Base-by-base conservation (phyloP, 2,888 invertebrate genomes). In the Noctua janthina region DNA sequence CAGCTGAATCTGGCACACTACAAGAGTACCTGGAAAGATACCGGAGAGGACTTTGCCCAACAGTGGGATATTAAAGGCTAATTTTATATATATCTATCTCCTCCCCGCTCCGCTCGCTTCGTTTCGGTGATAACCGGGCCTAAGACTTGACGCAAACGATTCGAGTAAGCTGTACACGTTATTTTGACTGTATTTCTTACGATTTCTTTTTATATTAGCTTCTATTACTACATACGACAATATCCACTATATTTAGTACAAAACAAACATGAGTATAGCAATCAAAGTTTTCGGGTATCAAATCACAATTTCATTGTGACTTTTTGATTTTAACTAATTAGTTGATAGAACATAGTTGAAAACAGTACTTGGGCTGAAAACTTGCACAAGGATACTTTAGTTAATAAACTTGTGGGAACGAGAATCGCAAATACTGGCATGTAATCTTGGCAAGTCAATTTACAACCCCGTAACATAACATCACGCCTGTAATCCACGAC, bases 321-420 rank as follows among this genome's bases (percentile, higher is more conserved):
- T 35, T 46, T 29, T 51, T 20, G 17, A 43, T 29, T 17, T 8
- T 20, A 54, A 23, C n/a, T 54, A 79, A 54, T 66, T 79, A n/a
- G 54, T 15, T 46, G 54, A 7, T 20, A 39, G 46, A 78, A 54
- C 1, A 81, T 20, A 46, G 59, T 81, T 35, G 10, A 46, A 20
- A 62, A 70, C 46, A 71, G 59, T 62, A 71, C 62, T 69, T 69
- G 35, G n/a, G 7, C n/a, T 39, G 23, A 69, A 80, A 78, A 80
- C 56, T 49, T 78, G 66, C 64, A 43, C 29, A 66, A 17, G 43
- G 39, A 77, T 43, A 77, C 29, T 59, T 76, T 46, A 75, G 76
- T 66, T 35, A 4, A 17, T 35, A n/a, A 78, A 54, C 51, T 78
- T 64, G 43, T n/a, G 64, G 17, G 43, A 54, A 66, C 43, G 23